phyloP scores from a whole-genome alignment of 23 tunicate genomes.

The Styela clava region DNA sequence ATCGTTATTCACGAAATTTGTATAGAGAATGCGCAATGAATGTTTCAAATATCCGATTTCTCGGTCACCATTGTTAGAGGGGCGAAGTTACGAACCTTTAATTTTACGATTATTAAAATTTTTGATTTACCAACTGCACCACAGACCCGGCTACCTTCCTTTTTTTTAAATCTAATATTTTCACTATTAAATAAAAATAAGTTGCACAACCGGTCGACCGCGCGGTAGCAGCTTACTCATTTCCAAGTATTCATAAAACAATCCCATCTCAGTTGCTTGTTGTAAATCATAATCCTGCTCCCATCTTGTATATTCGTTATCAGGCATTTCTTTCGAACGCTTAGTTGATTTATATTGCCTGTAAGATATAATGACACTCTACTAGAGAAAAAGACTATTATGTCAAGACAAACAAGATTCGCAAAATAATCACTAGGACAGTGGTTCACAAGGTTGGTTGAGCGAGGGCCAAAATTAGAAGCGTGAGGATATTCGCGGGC shows the following conservation, averaged over 20 bases:
- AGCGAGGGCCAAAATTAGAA: no score
- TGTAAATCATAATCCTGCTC: conserved; percentile 83
- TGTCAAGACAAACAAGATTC: background rate
- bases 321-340: conserved; percentile 37
- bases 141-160: no score
- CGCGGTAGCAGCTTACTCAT: conserved; percentile 55
- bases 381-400: background rate
- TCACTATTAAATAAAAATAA: no score
- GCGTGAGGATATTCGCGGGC: background rate
- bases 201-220: no score
- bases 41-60: no score
- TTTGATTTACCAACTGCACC: no score
- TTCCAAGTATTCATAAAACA: conserved; percentile 92
- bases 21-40: no score
- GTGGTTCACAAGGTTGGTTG: background rate
- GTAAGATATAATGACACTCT: background rate
- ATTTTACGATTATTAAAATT: no score
- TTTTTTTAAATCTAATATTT: no score
- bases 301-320: conserved; percentile 77
- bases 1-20: no score
- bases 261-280: conserved; percentile 36
- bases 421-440: background rate
- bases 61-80: no score
- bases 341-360: conserved; percentile 43
- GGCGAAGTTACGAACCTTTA: no score